Percentiles rank a stretch among this genome's conserved stretches.
These are phyloP conservation scores for Hermodice carunculata DNA, from an alignment of 2,888 invertebrate genomes.

Conservation along the genomic window DNA sequence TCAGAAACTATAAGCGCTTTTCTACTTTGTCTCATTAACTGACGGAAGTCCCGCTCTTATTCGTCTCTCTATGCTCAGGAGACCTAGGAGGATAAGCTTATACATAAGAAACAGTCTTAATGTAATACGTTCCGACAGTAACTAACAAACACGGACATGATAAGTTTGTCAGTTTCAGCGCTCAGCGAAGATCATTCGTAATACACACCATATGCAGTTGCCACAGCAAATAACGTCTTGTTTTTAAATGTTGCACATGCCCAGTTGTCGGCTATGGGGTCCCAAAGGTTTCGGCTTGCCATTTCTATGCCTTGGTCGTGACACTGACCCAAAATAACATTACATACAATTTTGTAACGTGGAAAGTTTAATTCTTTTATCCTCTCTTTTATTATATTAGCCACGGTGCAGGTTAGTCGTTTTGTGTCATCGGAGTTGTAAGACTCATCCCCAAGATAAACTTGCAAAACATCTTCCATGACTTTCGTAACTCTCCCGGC, in stretches of 20 bases:
- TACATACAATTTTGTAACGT: conserved; percentile 58
- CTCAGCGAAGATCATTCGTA: too few species aligned
- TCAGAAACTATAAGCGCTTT: too few species aligned
- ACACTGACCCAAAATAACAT: conserved; percentile 56
- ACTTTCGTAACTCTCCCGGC: conserved; percentile 46
- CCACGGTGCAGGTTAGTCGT: conserved; percentile 47
- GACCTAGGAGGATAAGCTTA: too few species aligned
- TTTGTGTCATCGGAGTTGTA: conserved; percentile 49
- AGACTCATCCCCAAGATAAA: conserved; percentile 42
- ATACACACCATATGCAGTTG: conserved; percentile 47
- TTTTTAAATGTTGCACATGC: conserved; percentile 54
- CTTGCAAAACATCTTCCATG: conserved; percentile 45
- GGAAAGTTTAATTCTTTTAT: conserved; percentile 52
- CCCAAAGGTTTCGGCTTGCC: conserved; percentile 56
- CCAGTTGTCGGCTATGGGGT: conserved; percentile 52
- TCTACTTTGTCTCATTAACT: too few species aligned
- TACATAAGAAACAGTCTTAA: too few species aligned
- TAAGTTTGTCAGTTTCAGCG: too few species aligned
- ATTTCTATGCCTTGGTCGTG: conserved; percentile 54
- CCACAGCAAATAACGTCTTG: conserved; percentile 50
- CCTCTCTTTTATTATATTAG: conserved; percentile 48
- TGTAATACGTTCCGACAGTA: too few species aligned
- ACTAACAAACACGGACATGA: too few species aligned
- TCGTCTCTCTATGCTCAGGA: too few species aligned
- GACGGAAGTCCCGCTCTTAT: too few species aligned